These are phyloP conservation scores for Abramis brama DNA, from an alignment of 2,113 vertebrate genomes.

Conservation along the genomic window DNA sequence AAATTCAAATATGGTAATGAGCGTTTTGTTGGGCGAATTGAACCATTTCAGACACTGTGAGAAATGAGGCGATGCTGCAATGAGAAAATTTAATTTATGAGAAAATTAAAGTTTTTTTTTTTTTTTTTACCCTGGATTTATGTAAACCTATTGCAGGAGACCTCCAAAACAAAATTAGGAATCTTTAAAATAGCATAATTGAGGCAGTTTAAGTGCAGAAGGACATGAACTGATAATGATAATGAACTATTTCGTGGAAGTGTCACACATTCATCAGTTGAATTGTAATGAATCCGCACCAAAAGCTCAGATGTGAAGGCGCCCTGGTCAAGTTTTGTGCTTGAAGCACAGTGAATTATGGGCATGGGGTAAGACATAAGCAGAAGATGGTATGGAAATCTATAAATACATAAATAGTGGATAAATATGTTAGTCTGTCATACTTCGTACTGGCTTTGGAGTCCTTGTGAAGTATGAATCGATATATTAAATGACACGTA, in stretches of 20 bases:
- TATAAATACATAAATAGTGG: conserved; percentile 74
- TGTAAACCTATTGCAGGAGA: no score
- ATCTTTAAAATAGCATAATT: no score
- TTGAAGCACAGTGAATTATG: conserved; percentile 51
- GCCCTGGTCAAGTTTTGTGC: conserved; percentile 57
- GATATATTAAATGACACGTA: background rate
- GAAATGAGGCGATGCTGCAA: no score
- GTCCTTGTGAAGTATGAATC: conserved; percentile 12
- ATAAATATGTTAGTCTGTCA: conserved; percentile 54
- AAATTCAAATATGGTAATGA: no score
- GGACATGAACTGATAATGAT: background rate
- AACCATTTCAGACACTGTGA: no score
- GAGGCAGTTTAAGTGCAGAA: background rate
- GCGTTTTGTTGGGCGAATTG: no score
- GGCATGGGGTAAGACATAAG: conserved; percentile 21
- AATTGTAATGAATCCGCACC: background rate
- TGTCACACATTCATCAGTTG: background rate
- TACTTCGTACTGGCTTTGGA: conserved; percentile 17
- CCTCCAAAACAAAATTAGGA: no score
- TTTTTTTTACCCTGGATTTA: no score
- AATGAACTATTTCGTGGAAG: background rate
- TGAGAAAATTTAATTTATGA: no score
- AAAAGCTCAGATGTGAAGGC: background rate
- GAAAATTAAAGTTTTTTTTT: no score
- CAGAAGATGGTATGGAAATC: conserved; percentile 52